Base-by-base conservation (phyloP, 1,140 invertebrate genomes). In the Hyles euphorbiae region DNA sequence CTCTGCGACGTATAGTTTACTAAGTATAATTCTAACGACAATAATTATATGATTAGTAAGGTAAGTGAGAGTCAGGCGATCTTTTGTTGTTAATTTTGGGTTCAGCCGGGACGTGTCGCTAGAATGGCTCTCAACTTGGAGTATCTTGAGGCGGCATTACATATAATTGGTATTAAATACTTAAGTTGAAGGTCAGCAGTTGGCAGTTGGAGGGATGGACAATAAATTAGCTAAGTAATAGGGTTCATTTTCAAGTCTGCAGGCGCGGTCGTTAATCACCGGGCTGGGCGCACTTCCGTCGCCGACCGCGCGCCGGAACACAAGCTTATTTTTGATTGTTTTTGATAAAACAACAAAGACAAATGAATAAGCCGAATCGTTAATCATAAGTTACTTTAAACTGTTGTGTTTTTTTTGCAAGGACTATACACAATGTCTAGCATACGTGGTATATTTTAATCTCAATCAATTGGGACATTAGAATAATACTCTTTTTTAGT, bases 281-380 rank as follows among this genome's bases (percentile, higher is more conserved):
- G 69, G 53, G 58, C 54, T 59, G 70, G 63, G 61, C 60, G 58
- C 67, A 69, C 68, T 87, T 82, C 81, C 81, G 82, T 80, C 82
- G 74, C 72, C 67, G 68, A 59, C 66, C 60, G 52, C 55, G 7
- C 66, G 71, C 68, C 76, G 80, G 80, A 79, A 84, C 76, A 76
- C 70, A 67, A 68, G 75, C 75, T 81, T 82, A 81, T 83, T 84
- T 83, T 76, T 77, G 76, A 87, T 85, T 81, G 82, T 83, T 85
- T 85, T 80, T 80, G 80, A 85, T 83, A 81, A 83, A 79, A 78
- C 74, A 83, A 81, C 78, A 78, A 78, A 76, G 75, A 81, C 73
- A 72, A 72, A 78, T 73, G 61, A 75, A 76, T 72, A 75, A 66
- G 72, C 59, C 52, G 65, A 71, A 73, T 82, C 77, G 72, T 82